These are phyloP conservation scores for Tretioscincus oriximinensis DNA, from an alignment of 2,113 vertebrate species.

Conservation along the genomic window DNA sequence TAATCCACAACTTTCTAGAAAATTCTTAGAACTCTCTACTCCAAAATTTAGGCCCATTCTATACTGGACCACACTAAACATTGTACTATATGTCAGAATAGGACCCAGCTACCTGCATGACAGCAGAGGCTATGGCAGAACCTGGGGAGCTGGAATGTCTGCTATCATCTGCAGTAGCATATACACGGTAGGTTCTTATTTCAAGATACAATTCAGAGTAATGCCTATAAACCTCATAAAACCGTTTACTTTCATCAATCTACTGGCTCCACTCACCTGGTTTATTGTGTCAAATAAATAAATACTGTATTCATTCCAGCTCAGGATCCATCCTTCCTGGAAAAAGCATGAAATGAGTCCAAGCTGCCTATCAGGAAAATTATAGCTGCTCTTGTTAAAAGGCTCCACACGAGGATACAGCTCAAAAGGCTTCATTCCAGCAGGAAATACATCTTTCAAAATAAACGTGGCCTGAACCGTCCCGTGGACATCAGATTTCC, in stretches of 20 bases:
- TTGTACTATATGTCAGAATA: not conserved
- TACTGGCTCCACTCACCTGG: slow-evolving; percentile 72
- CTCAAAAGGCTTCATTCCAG: slow-evolving; percentile 84
- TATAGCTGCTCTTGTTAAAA: slow-evolving; percentile 66
- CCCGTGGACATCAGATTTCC: slow-evolving; percentile 87
- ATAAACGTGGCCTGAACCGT: slow-evolving; percentile 89
- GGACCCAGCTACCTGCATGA: not conserved
- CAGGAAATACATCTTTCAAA: slow-evolving; percentile 83
- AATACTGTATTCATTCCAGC: slow-evolving; percentile 96
- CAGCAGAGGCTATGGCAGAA: not conserved
- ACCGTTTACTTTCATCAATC: not conserved
- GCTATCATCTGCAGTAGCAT: too few species aligned
- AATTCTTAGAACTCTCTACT: not conserved
- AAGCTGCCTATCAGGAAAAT: slow-evolving; percentile 82
- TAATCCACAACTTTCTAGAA: not conserved
- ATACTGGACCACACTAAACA: not conserved
- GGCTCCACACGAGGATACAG: slow-evolving; percentile 83
- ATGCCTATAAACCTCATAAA: not conserved
- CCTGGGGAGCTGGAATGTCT: not conserved
- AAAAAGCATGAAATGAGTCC: slow-evolving; percentile 89
- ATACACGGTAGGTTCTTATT: too few species aligned
- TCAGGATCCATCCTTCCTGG: slow-evolving; percentile 90
- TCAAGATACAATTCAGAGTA: too few species aligned
- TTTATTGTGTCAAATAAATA: slow-evolving; percentile 89
- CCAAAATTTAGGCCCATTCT: not conserved